Conservation (phyloP, 2,113 vertebrate genomes). For the Prunella himalayana region DNA sequence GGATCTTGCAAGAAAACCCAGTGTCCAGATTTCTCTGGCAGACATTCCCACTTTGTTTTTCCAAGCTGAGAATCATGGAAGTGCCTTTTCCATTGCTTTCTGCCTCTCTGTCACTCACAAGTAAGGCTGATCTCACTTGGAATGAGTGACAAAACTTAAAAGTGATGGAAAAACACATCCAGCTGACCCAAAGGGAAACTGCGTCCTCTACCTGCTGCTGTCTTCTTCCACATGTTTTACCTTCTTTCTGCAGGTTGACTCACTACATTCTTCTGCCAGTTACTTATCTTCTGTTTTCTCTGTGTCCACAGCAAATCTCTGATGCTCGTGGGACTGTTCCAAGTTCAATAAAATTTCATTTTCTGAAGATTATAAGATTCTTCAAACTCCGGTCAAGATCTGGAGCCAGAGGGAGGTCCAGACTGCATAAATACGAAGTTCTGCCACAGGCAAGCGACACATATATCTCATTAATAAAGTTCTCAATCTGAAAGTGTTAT, state of each 20-base stretch:
- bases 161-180: not conserved
- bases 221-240: not conserved
- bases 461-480: not conserved
- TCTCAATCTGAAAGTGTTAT: not conserved
- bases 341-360: slow-evolving; percentile 50
- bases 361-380: slow-evolving; percentile 41
- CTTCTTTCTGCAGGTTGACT: slow-evolving; percentile 14
- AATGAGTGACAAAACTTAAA: not conserved
- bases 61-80: not conserved
- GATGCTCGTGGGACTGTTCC: not conserved
- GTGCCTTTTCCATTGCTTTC: not conserved
- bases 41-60: not conserved
- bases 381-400: not conserved
- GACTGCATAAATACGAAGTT: not conserved
- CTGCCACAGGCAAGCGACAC: not conserved
- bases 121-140: not conserved
- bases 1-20: slow-evolving; percentile 20
- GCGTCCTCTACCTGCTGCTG: not conserved
- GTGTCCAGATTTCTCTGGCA: slow-evolving; percentile 37
- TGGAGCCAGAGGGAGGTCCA: not conserved
- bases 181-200: not conserved
- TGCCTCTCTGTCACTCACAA: not conserved
- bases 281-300: slow-evolving; percentile 26
- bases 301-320: not conserved
- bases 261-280: slow-evolving; percentile 21